Conservation (phyloP, 2,797 vertebrate species). For the Poeciliopsis presidionis region DNA sequence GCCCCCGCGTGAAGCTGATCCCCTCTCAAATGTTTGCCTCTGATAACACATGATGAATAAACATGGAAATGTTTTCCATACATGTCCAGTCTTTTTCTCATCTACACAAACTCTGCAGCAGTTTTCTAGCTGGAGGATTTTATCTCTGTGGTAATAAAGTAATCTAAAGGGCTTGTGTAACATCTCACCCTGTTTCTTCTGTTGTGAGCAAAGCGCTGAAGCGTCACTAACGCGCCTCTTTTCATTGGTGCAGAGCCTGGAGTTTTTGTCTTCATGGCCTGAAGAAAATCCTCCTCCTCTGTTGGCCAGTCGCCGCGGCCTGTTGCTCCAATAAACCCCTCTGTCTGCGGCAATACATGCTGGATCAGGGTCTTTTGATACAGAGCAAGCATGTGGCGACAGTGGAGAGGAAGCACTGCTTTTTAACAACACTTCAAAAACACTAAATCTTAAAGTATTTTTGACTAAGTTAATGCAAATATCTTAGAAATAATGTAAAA, state of each 20-base stretch:
- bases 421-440: too few species aligned
- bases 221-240: constrained; percentile 58
- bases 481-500: too few species aligned
- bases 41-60: constrained; percentile 57
- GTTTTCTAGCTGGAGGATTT: not conserved
- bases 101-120: not conserved
- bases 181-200: constrained; percentile 4
- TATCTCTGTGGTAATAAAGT: constrained; percentile 11
- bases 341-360: not conserved
- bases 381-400: not conserved
- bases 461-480: too few species aligned
- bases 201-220: constrained; percentile 50
- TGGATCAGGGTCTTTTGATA: not conserved
- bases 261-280: constrained; percentile 15
- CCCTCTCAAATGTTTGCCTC: constrained; percentile 41
- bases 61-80: constrained; percentile 46
- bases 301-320: constrained; percentile 7
- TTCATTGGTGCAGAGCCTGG: constrained; percentile 46
- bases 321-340: constrained; percentile 28
- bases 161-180: not conserved
- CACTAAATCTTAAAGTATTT: too few species aligned
- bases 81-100: not conserved
- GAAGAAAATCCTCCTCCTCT: constrained; percentile 1
- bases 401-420: not conserved
- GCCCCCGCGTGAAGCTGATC: constrained; percentile 38